phyloP scores from a whole-genome alignment of 35 echinoderm and acorn worm genomes.

The Diadema setosum region DNA sequence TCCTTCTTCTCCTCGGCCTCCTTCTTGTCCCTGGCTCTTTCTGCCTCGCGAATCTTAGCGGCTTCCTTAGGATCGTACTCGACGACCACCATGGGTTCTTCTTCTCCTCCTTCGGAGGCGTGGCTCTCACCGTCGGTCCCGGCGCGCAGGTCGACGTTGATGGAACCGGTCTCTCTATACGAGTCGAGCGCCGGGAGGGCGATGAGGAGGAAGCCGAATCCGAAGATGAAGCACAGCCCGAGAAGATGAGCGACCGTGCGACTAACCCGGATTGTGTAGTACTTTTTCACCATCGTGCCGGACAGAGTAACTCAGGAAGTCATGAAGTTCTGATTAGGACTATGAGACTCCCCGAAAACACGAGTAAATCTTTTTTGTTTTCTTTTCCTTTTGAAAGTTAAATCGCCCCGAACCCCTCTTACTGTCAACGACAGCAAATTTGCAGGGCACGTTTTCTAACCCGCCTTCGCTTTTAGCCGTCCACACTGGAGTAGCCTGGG shows the following conservation, averaged over 20 bases:
- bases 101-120: neutral
- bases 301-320: too few relatives aligned
- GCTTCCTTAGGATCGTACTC: neutral
- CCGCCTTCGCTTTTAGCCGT: too few relatives aligned
- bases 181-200: neutral
- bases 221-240: neutral
- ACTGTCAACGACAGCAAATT: too few relatives aligned
- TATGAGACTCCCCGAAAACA: too few relatives aligned
- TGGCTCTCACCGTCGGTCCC: neutral
- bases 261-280: slow-evolving; percentile 8
- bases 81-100: neutral
- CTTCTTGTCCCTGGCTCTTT: neutral
- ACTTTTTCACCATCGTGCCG: neutral
- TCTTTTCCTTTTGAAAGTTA: too few relatives aligned
- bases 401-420: too few relatives aligned
- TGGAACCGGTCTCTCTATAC: neutral
- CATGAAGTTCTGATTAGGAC: too few relatives aligned
- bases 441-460: too few relatives aligned
- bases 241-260: neutral
- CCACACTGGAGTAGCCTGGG: too few relatives aligned
- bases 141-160: neutral
- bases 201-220: neutral
- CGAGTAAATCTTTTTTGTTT: too few relatives aligned
- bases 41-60: neutral
- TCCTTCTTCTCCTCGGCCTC: neutral